Evolutionary conservation across 35 echinoderm and acorn worm genomes (phyloP).

Genomic region (Apostichopus japonicus): DNA sequence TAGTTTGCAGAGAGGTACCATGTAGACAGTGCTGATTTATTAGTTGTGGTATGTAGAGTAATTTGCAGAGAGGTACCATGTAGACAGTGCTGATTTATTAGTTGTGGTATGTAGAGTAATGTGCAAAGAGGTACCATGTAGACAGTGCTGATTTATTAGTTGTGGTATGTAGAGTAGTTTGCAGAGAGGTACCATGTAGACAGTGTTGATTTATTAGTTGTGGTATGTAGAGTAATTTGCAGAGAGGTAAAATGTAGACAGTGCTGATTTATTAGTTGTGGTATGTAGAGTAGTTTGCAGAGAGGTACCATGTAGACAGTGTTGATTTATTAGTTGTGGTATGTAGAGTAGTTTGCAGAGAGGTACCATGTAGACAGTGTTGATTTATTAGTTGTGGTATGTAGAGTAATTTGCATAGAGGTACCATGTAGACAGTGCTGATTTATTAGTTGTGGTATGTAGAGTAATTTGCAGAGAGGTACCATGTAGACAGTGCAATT

Average conservation of each 20-base stretch:
- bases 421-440: background rate
- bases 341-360: no score
- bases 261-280: background rate
- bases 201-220: background rate
- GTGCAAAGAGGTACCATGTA: background rate
- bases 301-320: background rate
- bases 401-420: background rate
- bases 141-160: background rate
- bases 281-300: background rate
- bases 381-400: background rate
- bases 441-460: no score
- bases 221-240: no score
- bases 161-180: background rate
- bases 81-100: background rate
- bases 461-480: no score
- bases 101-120: no score
- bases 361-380: background rate
- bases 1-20: no score
- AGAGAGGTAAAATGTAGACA: background rate
- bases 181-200: background rate
- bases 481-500: background rate
- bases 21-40: background rate
- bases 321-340: background rate
- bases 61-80: background rate
- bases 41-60: constrained; percentile 20